Percentiles rank a stretch among this genome's conserved stretches.
Conservation (phyloP, 2,888 invertebrate species). For the Drosophila helvetica region DNA sequence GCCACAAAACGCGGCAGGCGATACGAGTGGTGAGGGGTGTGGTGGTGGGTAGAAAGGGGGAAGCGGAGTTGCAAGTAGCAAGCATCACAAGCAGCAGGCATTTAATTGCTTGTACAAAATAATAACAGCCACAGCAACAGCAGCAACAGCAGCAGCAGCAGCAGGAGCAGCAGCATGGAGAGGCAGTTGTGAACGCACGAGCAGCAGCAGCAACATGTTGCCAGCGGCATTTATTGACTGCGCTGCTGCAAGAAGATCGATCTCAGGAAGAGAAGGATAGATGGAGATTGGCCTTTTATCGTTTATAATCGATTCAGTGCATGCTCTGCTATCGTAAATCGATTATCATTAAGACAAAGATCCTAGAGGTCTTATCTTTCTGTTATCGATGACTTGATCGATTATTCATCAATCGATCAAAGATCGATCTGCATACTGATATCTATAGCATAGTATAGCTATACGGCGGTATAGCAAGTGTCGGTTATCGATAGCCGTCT, state of each 20-base stretch:
- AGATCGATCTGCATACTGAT: too few species aligned
- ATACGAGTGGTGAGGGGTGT: conserved; percentile 19
- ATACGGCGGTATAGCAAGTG: too few species aligned
- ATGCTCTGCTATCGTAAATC: too few species aligned
- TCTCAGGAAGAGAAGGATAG: neutral
- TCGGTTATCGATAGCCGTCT: neutral
- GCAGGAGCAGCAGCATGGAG: conserved; percentile 13
- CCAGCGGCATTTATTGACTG: conserved; percentile 25
- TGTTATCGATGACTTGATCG: too few species aligned
- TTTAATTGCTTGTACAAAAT: conserved; percentile 75
- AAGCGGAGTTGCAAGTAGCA: conserved; percentile 49
- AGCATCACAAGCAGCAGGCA: conserved; percentile 63
- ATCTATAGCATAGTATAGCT: too few species aligned
- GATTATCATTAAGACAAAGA: too few species aligned
- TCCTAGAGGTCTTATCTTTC: too few species aligned
- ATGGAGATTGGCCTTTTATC: neutral
- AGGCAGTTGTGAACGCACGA: too few species aligned
- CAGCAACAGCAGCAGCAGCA: conserved; percentile 26
- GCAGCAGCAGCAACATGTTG: conserved; percentile 45
- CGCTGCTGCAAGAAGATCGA: conserved; percentile 3
- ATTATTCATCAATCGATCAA: too few species aligned
- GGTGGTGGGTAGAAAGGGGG: neutral
- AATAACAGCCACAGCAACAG: conserved; percentile 55
- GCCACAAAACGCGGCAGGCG: conserved; percentile 76
- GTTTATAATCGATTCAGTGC: too few species aligned